These are phyloP conservation scores for Vidua chalybeata DNA, from an alignment of 2,113 vertebrate species.

Conservation along the genomic window DNA sequence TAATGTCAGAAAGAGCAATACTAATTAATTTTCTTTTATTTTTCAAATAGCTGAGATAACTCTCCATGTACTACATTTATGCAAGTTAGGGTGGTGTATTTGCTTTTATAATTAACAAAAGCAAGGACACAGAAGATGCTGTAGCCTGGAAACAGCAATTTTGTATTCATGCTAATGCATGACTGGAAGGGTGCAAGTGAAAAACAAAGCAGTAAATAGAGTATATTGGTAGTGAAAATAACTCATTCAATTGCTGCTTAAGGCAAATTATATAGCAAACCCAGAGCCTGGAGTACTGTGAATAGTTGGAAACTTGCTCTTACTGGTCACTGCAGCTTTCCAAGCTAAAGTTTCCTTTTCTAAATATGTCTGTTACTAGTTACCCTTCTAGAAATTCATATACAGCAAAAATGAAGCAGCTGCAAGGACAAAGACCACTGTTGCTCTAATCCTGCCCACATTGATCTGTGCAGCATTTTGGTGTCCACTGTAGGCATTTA, in stretches of 20 bases:
- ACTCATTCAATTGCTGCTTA: background rate
- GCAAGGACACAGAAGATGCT: background rate
- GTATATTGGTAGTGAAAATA: background rate
- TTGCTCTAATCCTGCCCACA: background rate
- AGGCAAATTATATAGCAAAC: background rate
- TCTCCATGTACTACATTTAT: background rate
- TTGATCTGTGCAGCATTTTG: background rate
- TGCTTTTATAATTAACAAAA: background rate
- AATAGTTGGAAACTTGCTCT: background rate
- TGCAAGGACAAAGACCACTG: background rate
- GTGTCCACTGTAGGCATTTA: background rate
- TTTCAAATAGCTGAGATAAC: background rate
- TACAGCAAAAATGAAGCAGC: background rate
- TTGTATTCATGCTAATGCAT: background rate
- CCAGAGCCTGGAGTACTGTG: background rate
- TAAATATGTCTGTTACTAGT: background rate
- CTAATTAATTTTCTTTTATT: background rate
- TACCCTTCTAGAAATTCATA: background rate
- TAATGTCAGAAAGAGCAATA: background rate
- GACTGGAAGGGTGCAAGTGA: background rate
- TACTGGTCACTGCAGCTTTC: background rate
- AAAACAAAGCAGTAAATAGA: background rate
- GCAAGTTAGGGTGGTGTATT: background rate
- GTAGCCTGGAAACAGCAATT: background rate
- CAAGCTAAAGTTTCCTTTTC: background rate